Evolutionary conservation across 2,113 vertebrate genomes (phyloP).

Genomic region (Trochalopteron elliotii): DNA sequence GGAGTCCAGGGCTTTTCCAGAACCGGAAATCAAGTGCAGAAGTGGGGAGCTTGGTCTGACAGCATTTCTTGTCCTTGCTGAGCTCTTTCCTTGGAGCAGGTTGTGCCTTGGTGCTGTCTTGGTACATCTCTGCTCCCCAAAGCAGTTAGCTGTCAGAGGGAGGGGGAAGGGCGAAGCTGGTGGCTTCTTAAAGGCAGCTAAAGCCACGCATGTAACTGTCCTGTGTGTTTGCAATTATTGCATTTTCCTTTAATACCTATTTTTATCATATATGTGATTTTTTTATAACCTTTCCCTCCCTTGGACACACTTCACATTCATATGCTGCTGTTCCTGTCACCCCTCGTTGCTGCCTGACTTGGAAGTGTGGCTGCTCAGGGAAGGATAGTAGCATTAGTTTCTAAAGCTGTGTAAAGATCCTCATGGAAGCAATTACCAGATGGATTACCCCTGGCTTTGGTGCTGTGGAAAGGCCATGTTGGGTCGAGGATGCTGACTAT

Average conservation of each 20-base stretch:
- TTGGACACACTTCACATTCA: background rate
- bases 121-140: background rate
- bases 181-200: background rate
- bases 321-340: background rate
- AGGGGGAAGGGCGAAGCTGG: background rate
- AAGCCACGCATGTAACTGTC: background rate
- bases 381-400: conserved; percentile 30
- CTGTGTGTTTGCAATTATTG: background rate
- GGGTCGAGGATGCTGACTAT: background rate
- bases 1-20: background rate
- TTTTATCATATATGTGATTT: background rate
- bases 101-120: background rate
- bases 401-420: conserved; percentile 53
- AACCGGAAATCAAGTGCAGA: background rate
- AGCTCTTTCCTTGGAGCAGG: background rate
- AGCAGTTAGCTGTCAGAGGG: background rate
- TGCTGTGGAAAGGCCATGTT: background rate
- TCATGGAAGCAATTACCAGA: conserved; percentile 49
- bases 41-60: background rate
- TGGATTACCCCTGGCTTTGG: conserved; percentile 39
- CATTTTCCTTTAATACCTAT: background rate
- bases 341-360: background rate
- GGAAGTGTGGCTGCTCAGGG: background rate
- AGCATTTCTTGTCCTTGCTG: background rate
- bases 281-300: background rate